Conservation (phyloP, 2,797 vertebrate genomes). For the Coracias cyanogaster region DNA sequence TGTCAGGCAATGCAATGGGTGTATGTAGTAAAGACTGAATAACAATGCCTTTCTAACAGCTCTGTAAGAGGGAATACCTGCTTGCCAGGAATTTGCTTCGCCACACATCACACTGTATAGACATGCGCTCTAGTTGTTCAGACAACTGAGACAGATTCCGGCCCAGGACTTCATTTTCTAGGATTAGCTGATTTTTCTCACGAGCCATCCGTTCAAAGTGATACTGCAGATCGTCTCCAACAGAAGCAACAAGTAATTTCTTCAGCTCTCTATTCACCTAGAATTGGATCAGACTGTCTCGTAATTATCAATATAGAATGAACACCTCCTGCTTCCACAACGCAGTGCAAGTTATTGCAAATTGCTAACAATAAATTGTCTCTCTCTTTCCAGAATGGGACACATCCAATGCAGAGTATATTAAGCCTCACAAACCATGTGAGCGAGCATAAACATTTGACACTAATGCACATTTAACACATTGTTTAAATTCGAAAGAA, state of each 20-base stretch:
- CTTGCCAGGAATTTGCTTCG: constrained; percentile 98
- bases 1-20: not conserved
- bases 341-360: not conserved
- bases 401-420: fast-evolving
- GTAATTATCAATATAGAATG: not conserved
- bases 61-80: constrained; percentile 76
- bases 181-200: constrained; percentile 95
- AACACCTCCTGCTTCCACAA: not conserved
- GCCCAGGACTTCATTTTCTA: constrained; percentile 92
- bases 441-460: not conserved
- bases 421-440: not conserved
- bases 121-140: constrained; percentile 96
- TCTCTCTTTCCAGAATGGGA: not conserved
- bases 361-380: not conserved
- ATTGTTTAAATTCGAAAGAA: not conserved
- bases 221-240: constrained; percentile 96
- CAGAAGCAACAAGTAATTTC: constrained; percentile 94
- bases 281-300: not conserved
- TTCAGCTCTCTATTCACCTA: constrained; percentile 97
- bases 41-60: not conserved
- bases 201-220: constrained; percentile 94
- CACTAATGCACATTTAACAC: not conserved
- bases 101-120: constrained; percentile 98
- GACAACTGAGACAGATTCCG: constrained; percentile 86
- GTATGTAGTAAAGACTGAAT: not conserved